Percentiles rank a stretch among this genome's conserved stretches.
Evolutionary conservation across 92 coral and sea anemone genomes (phyloP).

Genomic region (Paragorgia papillata): DNA sequence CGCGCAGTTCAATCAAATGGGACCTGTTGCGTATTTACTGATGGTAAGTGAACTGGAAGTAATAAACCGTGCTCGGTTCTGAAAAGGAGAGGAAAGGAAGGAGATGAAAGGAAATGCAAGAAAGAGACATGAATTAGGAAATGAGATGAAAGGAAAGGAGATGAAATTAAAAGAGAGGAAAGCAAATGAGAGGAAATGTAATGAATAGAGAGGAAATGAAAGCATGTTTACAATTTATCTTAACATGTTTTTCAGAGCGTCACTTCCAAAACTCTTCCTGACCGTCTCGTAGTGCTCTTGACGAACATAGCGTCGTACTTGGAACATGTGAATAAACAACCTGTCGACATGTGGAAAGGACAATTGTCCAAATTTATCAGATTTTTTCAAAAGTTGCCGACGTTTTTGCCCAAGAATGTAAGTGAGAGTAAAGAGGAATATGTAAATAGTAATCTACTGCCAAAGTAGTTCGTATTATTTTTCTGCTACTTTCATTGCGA

Average conservation of each 20-base stretch:
- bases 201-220: too few species aligned
- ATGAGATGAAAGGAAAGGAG: too few species aligned
- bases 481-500: too few species aligned
- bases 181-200: too few species aligned
- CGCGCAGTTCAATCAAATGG: conserved; percentile 95
- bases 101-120: too few species aligned
- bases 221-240: background rate
- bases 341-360: conserved; percentile 95
- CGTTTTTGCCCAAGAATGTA: conserved; percentile 87
- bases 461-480: too few species aligned
- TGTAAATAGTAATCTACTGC: too few species aligned
- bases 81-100: too few species aligned
- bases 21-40: conserved; percentile 89
- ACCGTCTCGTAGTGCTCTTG: conserved; percentile 78
- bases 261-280: conserved; percentile 89
- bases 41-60: conserved; percentile 74
- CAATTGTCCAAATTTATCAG: conserved; percentile 94
- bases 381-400: conserved; percentile 90
- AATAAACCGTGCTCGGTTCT: too few species aligned
- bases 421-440: background rate
- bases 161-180: too few species aligned
- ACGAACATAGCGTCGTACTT: conserved; percentile 79
- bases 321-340: conserved; percentile 82
- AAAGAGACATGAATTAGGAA: too few species aligned
- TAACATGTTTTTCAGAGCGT: conserved; percentile 63